phyloP scores from a whole-genome alignment of 2,888 invertebrate genomes.

The Proisotoma minuta region DNA sequence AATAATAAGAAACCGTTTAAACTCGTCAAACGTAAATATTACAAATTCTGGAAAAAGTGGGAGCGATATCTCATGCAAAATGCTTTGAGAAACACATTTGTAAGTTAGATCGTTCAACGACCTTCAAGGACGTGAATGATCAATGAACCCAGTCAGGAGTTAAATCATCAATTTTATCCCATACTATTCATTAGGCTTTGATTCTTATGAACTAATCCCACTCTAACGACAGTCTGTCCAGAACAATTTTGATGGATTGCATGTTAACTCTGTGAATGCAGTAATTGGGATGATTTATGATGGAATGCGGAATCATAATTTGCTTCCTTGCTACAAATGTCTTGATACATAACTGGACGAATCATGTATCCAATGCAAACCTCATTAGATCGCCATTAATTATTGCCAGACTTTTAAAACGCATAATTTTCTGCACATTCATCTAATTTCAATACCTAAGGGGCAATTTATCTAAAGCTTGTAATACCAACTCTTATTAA shows the following conservation, averaged over 20 bases:
- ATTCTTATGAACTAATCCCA: background rate
- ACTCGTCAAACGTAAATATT: too few species aligned
- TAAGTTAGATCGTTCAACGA: slow-evolving; percentile 19
- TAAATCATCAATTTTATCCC: background rate
- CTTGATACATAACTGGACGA: too few species aligned
- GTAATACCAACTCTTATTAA: too few species aligned
- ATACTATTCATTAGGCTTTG: background rate
- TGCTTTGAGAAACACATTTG: too few species aligned
- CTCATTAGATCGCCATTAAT: background rate
- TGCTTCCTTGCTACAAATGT: background rate
- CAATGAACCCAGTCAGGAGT: background rate
- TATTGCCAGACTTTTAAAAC: too few species aligned
- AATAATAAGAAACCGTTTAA: too few species aligned
- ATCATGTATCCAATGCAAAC: background rate
- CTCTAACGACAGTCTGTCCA: background rate
- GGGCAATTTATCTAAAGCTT: too few species aligned
- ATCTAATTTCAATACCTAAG: too few species aligned
- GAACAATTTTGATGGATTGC: slow-evolving; percentile 10
- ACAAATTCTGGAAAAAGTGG: too few species aligned
- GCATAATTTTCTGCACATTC: too few species aligned
- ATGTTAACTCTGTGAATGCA: slow-evolving; percentile 8
- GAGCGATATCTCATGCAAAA: too few species aligned
- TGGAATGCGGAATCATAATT: background rate
- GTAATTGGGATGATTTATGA: slow-evolving; percentile 12
- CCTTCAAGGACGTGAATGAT: slow-evolving; percentile 24